Base-by-base conservation (phyloP, 2,113 vertebrate species). In the Propithecus coquereli region DNA sequence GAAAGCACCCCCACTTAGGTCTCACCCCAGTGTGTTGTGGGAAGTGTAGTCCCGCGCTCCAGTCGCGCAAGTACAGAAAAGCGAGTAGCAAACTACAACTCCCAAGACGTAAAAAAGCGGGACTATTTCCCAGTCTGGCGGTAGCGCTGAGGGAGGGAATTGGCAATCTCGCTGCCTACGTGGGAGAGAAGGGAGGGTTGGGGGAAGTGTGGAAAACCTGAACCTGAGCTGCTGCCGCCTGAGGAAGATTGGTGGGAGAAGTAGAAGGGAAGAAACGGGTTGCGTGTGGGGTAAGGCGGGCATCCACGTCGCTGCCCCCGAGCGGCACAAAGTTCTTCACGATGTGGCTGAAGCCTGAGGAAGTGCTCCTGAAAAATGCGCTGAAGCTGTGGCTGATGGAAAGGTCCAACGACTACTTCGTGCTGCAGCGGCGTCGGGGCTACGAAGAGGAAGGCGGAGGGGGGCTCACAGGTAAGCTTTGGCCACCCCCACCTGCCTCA, bases 281-380 rank as follows among this genome's bases (percentile, higher is more conserved):
- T 68, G 76, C n/a, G 47, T 71, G 66, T 86, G 80, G 80, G 65
- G 91, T 30, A 86, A 97, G 92, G 93, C 74, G 73, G 71, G 65
- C 11, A 92, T 80, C n/a, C 91, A 93, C 40, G 76, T 92, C 10
- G 76, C 74, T 73, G 90, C 37, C 74, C 37, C 52, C 4, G 30
- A 90, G 92, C 27, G 9, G 23, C 94, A 86, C 83, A 96, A 98
- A 97, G 85, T 98, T 97, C 80, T 94, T 85, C 82, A 97, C 95
- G 82, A 99, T 99, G 99, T 99, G 99, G 99, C 99, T 99, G 96
- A 99, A 99, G 98, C 99, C 99, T 0, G 99, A 99, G 94, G 99
- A 99, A 97, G 99, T 99, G 97, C 98, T 99, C 97, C 98, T 99
- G 97, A 99, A 99, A 98, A 99, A 99, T 98, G 99, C 99, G 25